A percentile compares a stretch with the other conserved stretches of the same genome.
phyloP scores from a whole-genome alignment of 2,113 vertebrate species.

The Sturnira hondurensis region DNA sequence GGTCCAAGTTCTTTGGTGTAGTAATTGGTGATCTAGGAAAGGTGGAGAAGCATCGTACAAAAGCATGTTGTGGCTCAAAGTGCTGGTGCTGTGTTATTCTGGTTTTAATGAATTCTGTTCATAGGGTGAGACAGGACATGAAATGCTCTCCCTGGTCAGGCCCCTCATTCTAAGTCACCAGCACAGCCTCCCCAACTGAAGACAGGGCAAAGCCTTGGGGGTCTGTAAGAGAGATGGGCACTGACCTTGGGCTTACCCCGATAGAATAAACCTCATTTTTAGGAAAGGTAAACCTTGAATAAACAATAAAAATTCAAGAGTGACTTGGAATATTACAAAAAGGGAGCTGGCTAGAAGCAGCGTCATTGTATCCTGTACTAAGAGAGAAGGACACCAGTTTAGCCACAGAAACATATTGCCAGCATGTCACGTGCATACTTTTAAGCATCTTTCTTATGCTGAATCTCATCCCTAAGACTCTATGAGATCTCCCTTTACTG shows the following conservation, averaged over 20 bases:
- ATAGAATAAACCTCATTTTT: slow-evolving; percentile 40
- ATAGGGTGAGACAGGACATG: not conserved
- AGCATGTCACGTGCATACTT: not conserved
- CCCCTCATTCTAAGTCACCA: not conserved
- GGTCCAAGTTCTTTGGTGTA: slow-evolving; percentile 47
- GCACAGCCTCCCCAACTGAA: not conserved
- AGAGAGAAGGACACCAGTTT: not conserved
- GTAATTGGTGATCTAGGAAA: slow-evolving; percentile 48
- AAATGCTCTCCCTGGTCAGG: slow-evolving; percentile 3
- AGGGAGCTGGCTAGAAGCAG: not conserved
- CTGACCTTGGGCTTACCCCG: not conserved
- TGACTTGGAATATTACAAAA: not conserved
- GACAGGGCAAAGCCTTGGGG: not conserved
- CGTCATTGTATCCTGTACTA: not conserved
- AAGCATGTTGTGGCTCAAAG: slow-evolving; percentile 20
- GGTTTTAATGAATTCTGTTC: slow-evolving; percentile 30
- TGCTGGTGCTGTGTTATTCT: not conserved
- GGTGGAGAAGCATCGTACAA: not conserved
- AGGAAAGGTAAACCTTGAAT: not conserved
- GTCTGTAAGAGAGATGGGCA: not conserved
- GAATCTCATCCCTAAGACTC: not conserved
- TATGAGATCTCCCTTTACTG: not conserved
- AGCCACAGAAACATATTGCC: not conserved
- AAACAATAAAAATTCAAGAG: not conserved
- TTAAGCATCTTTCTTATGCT: slow-evolving; percentile 11